These are phyloP conservation scores for Drosophila algonquin DNA, from an alignment of 2,888 invertebrate species.

Conservation along the genomic window DNA sequence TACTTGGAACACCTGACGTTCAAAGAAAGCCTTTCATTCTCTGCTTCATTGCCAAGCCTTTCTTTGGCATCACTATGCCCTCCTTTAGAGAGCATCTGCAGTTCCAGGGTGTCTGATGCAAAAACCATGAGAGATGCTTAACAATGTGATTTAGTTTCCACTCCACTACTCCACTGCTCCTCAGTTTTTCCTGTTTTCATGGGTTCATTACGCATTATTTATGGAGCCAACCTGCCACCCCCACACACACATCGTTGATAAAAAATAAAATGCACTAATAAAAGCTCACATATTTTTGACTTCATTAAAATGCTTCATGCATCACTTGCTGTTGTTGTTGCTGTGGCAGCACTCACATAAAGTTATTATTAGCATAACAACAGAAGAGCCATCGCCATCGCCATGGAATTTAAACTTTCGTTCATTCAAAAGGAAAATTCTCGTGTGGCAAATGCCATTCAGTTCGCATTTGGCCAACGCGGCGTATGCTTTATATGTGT, in stretches of 20 bases:
- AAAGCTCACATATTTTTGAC: conserved; percentile 66
- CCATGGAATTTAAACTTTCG: conserved; percentile 6
- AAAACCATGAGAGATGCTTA: conserved; percentile 37
- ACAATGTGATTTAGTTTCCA: conserved; percentile 50
- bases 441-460: conserved; percentile 12
- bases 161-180: neutral
- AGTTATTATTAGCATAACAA: conserved; percentile 38
- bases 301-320: conserved; percentile 64
- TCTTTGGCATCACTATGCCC: neutral
- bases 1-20: too few relatives aligned
- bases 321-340: conserved; percentile 27
- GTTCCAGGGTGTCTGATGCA: conserved; percentile 6
- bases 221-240: conserved; percentile 24
- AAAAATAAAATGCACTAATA: conserved; percentile 70
- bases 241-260: conserved; percentile 17
- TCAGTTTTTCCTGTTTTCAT: neutral
- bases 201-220: conserved; percentile 62
- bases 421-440: conserved; percentile 36
- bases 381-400: neutral
- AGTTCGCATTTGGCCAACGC: conserved; percentile 1
- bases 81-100: neutral
- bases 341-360: conserved; percentile 14
- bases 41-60: neutral
- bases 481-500: conserved; percentile 13
- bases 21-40: too few relatives aligned